Base-by-base conservation (phyloP, 2,888 invertebrate genomes). In the Ichneumon xanthorius region DNA sequence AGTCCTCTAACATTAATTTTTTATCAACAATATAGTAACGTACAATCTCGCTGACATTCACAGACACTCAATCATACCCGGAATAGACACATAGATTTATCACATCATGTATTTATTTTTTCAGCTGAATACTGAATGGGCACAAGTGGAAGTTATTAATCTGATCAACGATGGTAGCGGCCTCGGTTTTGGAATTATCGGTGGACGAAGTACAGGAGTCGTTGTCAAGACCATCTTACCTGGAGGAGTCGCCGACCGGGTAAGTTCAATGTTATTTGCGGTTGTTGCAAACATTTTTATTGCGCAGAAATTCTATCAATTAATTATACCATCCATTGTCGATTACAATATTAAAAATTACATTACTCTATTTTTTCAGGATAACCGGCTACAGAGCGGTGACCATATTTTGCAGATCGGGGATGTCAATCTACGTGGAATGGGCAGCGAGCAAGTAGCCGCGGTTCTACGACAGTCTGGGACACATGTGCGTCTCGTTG, bases 211-310 rank as follows among this genome's bases (percentile, higher is more conserved):
- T 89, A 99, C 99, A 88, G 99, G 99, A 6, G 99, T 99, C n/a
- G 99, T 99, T 87, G 99, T 99, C 16, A 99, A 99, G 94, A 99
- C 99, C 19, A 99, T 99, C 89, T 95, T 99, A 84, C 98, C 99
- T 0, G 99, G 99, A 6, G 99, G 99, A 77, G 99, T 99, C 3
- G 99, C 99, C 9, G 99, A 99, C 94, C 96, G 98, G 89, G 98
- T 98, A 92, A 95, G 96, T 94, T 70, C 61, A 11, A 33, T 16
- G 40, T 5, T n/a, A 33, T 67, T 61, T 67, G 4, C 9, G 1
- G 4, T 16, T 22, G 4, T 45, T 14, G 11, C 14, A 45, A 0
- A 4, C 0, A 14, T 45, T 14, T 45, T 0, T 0, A 45, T 45
- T 14, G 45, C 45, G 0, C 14, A 3, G 45, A 14, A 45, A 45